Percentiles rank a stretch among this genome's conserved stretches.
These are phyloP conservation scores for Tolmerus cingulatus DNA, from an alignment of 2,888 invertebrate genomes.

Conservation along the genomic window DNA sequence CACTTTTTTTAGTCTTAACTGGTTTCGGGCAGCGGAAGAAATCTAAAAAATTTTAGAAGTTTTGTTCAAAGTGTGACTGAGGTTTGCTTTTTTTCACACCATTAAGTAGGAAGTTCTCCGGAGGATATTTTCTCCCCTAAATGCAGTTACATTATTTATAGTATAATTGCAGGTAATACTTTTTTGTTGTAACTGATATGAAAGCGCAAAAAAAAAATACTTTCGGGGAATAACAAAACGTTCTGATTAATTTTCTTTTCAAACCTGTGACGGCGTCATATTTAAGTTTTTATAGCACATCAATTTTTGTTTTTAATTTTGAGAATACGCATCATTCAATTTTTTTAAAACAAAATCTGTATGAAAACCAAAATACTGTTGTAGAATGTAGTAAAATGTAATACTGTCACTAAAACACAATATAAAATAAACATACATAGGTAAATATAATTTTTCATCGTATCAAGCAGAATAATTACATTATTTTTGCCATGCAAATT, in stretches of 20 bases:
- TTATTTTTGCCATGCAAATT: background rate
- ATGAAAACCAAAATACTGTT: no score
- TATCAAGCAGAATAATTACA: background rate
- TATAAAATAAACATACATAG: background rate
- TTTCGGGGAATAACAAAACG: conserved; percentile 12
- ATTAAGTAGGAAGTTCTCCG: background rate
- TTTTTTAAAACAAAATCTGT: background rate
- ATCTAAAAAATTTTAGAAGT: background rate
- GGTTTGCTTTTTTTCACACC: conserved; percentile 36
- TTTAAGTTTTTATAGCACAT: background rate
- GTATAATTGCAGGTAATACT: conserved; percentile 23
- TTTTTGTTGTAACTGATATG: conserved; percentile 27
- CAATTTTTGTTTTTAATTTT: background rate
- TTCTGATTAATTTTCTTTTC: conserved; percentile 9
- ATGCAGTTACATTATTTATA: conserved; percentile 33
- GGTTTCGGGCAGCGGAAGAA: background rate
- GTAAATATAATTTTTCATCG: background rate
- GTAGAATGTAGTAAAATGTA: no score
- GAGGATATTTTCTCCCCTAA: background rate
- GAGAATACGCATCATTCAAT: background rate
- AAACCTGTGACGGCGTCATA: background rate
- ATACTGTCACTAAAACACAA: no score
- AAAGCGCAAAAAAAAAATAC: background rate
- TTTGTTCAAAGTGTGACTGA: conserved; percentile 32
- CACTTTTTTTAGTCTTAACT: background rate